A percentile compares a stretch with the other conserved stretches of the same genome.
These are phyloP conservation scores for Conus ventricosus DNA, from an alignment of 1,140 invertebrate species.

Conservation along the genomic window DNA sequence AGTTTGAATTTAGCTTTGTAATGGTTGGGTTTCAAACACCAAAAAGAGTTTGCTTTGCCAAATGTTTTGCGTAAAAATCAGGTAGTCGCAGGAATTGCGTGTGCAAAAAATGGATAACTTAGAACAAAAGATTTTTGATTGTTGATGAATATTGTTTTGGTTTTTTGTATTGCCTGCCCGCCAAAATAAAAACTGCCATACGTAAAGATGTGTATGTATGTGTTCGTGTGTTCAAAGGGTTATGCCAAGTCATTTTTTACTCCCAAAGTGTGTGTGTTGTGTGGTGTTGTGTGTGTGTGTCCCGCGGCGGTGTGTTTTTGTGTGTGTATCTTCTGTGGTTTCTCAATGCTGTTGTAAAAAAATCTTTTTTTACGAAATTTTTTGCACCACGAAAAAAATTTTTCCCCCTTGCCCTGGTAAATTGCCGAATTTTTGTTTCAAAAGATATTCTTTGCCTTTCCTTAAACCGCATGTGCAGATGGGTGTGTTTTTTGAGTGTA, in stretches of 20 bases:
- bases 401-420: too few species aligned
- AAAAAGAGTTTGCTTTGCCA: neutral
- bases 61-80: neutral
- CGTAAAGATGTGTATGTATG: neutral
- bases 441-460: too few species aligned
- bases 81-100: neutral
- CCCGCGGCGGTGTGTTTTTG: neutral
- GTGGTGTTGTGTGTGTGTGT: constrained; percentile 9
- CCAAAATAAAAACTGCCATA: constrained; percentile 37
- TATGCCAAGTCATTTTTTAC: neutral
- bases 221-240: neutral
- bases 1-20: too few species aligned
- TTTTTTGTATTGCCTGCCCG: constrained; percentile 33
- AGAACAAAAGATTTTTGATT: neutral
- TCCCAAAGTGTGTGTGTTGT: constrained; percentile 18
- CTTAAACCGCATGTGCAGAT: too few species aligned
- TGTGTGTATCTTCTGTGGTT: neutral
- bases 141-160: constrained; percentile 10
- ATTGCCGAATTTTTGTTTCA: too few species aligned
- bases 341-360: too few species aligned
- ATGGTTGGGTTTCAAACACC: neutral
- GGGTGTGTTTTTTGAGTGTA: too few species aligned
- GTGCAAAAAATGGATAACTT: too few species aligned
- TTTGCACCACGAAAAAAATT: too few species aligned
- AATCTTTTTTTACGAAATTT: too few species aligned